phyloP scores from a whole-genome alignment of 2,113 vertebrate genomes.

The Regulus satrapa region DNA sequence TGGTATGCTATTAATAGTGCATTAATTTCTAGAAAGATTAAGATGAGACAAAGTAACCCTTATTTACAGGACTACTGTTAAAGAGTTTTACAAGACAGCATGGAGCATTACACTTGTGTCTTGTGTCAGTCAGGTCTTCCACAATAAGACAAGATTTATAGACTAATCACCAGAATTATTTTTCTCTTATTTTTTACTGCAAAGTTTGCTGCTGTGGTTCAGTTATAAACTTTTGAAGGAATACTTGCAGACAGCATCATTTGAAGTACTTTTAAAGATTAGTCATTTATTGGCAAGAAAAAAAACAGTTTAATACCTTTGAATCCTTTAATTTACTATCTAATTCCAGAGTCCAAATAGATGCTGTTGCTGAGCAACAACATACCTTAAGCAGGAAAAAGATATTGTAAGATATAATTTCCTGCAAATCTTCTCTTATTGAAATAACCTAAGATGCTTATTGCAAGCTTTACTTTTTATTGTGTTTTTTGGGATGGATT shows the following conservation, averaged over 20 bases:
- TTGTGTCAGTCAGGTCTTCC: background rate
- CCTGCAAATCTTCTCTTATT: background rate
- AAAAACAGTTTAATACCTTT: background rate
- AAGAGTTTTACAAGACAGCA: background rate
- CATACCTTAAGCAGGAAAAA: background rate
- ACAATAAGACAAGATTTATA: background rate
- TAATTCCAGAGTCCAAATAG: background rate
- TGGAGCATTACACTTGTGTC: background rate
- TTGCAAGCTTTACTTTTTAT: slow-evolving; percentile 8
- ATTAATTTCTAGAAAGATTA: background rate
- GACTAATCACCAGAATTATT: background rate
- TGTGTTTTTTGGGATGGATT: background rate
- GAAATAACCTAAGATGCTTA: slow-evolving; percentile 5
- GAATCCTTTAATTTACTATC: background rate
- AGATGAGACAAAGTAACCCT: background rate
- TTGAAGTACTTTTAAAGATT: background rate
- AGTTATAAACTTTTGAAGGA: background rate
- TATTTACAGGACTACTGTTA: background rate
- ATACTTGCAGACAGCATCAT: background rate
- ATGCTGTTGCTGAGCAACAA: slow-evolving; percentile 12
- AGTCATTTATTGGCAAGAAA: background rate
- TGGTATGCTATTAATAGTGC: background rate
- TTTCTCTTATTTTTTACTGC: background rate
- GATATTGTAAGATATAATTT: background rate
- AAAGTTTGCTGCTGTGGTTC: background rate